phyloP scores from a whole-genome alignment of 53 echinoderm and acorn worm genomes.

The Luidia sarsii region DNA sequence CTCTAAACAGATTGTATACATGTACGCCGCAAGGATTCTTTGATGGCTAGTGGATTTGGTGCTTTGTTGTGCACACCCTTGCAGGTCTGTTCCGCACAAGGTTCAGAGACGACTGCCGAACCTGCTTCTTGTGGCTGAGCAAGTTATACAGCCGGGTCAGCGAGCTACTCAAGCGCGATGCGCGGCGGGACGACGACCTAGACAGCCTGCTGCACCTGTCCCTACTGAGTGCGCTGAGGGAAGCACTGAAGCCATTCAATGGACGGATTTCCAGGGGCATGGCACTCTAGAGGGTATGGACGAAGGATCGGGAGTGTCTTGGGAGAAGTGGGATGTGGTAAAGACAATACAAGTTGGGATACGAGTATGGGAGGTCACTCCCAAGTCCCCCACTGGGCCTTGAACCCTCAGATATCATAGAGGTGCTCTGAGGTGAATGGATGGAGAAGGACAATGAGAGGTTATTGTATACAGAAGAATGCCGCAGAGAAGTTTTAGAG shows the following conservation, averaged over 20 bases:
- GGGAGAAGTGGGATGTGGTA: no score
- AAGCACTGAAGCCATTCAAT: slow-evolving; percentile 82
- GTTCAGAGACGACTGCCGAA: slow-evolving; percentile 88
- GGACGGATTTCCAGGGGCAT: slow-evolving; percentile 44
- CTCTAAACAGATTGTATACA: no score
- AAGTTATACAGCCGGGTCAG: slow-evolving; percentile 85
- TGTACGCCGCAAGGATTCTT: no score
- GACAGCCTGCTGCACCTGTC: slow-evolving; percentile 88
- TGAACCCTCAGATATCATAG: no score
- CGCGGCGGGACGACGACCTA: slow-evolving; percentile 66
- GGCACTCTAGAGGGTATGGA: background rate
- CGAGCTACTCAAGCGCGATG: slow-evolving; percentile 74
- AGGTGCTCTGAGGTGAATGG: background rate
- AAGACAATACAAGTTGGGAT: no score
- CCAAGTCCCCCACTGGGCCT: no score
- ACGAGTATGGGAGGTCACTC: no score
- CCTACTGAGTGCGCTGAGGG: slow-evolving; percentile 77
- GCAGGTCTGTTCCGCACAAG: slow-evolving; percentile 87
- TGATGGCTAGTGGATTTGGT: no score
- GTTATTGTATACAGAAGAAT: no score
- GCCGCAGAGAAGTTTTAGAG: no score
- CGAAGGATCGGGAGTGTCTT: background rate
- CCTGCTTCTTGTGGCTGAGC: slow-evolving; percentile 90
- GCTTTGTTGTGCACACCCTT: background rate
- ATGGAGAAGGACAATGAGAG: no score